Base-by-base conservation (phyloP, 1,140 invertebrate species). In the Atta colombica region DNA sequence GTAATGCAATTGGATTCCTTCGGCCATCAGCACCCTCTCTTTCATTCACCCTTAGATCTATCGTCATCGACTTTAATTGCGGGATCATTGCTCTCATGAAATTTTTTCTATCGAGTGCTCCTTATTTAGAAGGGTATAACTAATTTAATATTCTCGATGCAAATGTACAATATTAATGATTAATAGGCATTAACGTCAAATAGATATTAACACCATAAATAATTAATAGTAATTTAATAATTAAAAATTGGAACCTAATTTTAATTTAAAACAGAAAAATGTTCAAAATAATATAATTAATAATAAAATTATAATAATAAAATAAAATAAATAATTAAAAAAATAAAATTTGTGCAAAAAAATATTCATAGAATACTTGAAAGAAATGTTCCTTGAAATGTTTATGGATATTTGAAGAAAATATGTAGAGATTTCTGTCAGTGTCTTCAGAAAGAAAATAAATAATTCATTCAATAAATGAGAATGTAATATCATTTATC, bases 1-100 rank as follows among this genome's bases (percentile, higher is more conserved):
- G 35, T 10, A 60, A 63, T 77, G 87, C 84, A 84, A 87, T 88
- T 84, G 78, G 68, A 85, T 87, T 87, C 87, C 71, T 80, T 74
- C 66, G 60, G 18, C 10, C 35, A 53, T 78, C 71, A 65, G 35
- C 87, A 78, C 88, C 58, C 55, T 77, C 53, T 39, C 49, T 58
- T 84, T 31, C 61, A 66, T 3, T 16, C 25, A 49, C 35, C 53
- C 51, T 25, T 49, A 21, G n/a, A 84, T 61, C 55, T 28, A 18
- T 84, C 69, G 39, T 72, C 53, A 61, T 51, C 68, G 21, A 45
- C 39, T 84, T 84, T 63, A 69, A 18, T 28, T 31, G 28, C 60
- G 28, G 55, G 14, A 85, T 88, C 28, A 78, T 39, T 58, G 25
- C 31, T 53, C 16, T 21, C n/a, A 35, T 51, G 55, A 16, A 63